Evolutionary conservation across 2,113 vertebrate species (phyloP).

Genomic region (Pungitius pungitius): DNA sequence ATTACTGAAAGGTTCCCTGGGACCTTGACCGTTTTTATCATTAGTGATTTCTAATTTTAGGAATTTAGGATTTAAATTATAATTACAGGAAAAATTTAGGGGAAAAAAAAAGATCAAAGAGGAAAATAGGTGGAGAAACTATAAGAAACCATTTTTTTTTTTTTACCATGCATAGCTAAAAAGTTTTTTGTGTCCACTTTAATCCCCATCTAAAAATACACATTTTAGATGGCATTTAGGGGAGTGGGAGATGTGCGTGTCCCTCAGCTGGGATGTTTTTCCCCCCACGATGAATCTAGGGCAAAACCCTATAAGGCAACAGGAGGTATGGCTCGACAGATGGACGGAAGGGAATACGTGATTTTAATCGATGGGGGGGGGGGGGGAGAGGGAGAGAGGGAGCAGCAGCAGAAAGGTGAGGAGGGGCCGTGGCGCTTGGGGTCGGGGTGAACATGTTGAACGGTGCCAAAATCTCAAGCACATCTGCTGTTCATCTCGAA

Average conservation of each 20-base stretch:
- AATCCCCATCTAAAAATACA: slow-evolving; percentile 54
- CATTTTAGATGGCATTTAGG: slow-evolving; percentile 30
- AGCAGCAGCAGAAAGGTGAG: slow-evolving; percentile 29
- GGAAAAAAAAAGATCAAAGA: neutral
- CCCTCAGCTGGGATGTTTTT: slow-evolving; percentile 18
- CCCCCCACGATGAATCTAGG: slow-evolving; percentile 42
- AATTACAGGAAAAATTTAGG: neutral
- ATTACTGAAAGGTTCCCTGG: slow-evolving; percentile 12
- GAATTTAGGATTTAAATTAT: neutral
- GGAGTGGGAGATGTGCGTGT: slow-evolving; percentile 20
- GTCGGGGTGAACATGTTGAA: slow-evolving; percentile 52
- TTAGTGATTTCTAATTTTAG: neutral
- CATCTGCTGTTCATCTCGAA: slow-evolving; percentile 71
- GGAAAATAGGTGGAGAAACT: neutral
- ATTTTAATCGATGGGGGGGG: slow-evolving; percentile 47
- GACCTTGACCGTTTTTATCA: neutral
- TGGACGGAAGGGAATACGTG: slow-evolving; percentile 44
- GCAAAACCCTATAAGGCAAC: slow-evolving; percentile 42
- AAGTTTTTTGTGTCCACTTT: slow-evolving; percentile 10
- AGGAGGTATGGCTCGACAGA: slow-evolving; percentile 49
- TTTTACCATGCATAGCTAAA: neutral
- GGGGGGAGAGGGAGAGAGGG: slow-evolving; percentile 3
- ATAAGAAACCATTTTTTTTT: neutral
- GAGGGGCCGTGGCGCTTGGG: slow-evolving; percentile 31
- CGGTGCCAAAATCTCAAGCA: slow-evolving; percentile 62